Evolutionary conservation across 1,140 invertebrate genomes (phyloP).

Genomic region (Dinothrombium tinctorium): DNA sequence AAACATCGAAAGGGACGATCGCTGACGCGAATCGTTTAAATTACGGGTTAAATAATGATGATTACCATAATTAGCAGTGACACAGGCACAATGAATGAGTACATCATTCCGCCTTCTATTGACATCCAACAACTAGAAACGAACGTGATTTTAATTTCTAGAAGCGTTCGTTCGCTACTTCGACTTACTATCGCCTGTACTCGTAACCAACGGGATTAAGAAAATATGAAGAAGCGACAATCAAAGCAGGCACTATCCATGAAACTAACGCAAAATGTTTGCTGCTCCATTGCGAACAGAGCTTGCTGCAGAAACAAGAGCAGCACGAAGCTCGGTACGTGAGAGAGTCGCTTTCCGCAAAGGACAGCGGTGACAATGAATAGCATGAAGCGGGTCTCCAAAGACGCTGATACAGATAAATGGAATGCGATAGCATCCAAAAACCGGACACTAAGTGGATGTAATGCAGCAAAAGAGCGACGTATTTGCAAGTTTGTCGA

Average conservation of each 20-base stretch:
- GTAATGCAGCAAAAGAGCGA: conserved; percentile 38
- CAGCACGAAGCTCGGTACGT: background rate
- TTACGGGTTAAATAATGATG: background rate
- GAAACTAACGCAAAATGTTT: conserved; percentile 12
- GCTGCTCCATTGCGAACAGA: background rate
- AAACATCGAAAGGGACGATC: background rate
- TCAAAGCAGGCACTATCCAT: conserved; percentile 12
- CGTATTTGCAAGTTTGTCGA: background rate
- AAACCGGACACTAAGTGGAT: conserved; percentile 35
- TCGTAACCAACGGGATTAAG: conserved; percentile 37
- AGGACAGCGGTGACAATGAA: background rate
- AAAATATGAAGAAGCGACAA: conserved; percentile 28
- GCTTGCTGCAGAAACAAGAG: background rate
- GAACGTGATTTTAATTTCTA: no score
- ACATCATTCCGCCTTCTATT: conserved; percentile 39
- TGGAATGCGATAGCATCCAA: conserved; percentile 33
- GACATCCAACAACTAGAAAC: conserved; percentile 36
- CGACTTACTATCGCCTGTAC: conserved; percentile 31
- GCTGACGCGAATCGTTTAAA: background rate
- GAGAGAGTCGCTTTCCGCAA: background rate
- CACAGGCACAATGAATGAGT: conserved; percentile 41
- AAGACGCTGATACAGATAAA: conserved; percentile 22
- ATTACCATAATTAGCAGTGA: conserved; percentile 35
- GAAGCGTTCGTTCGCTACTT: no score
- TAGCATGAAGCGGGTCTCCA: conserved; percentile 8